Conservation (phyloP, 2,888 invertebrate species). For the Amiota minor region DNA sequence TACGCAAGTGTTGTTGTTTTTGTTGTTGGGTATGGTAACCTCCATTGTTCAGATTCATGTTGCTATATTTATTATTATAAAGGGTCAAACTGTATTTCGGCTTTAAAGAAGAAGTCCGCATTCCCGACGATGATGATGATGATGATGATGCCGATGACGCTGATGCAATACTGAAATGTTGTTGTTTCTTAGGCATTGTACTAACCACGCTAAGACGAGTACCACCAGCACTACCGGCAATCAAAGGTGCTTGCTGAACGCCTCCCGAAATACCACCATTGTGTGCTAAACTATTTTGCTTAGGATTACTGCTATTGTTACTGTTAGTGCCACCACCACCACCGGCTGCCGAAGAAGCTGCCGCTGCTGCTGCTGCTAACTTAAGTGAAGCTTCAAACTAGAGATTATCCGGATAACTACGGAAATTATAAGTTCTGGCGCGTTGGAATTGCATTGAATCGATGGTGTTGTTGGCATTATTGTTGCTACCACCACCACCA, state of each 20-base stretch:
- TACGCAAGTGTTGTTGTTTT: conserved; percentile 40
- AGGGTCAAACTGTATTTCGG: conserved; percentile 64
- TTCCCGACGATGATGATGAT: conserved; percentile 38
- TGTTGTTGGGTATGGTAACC: conserved; percentile 31
- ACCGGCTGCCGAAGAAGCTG: conserved; percentile 8
- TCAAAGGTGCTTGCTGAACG: conserved; percentile 19
- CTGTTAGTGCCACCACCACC: not conserved
- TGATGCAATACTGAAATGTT: conserved; percentile 52
- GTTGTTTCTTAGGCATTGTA: conserved; percentile 64
- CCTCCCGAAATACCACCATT: conserved; percentile 1
- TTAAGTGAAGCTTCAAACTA: conserved; percentile 70
- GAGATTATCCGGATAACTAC: conserved; percentile 72
- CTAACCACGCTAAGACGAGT: conserved; percentile 44
- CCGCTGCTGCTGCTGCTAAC: conserved; percentile 49
- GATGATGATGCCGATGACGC: conserved; percentile 20
- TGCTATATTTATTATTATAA: conserved; percentile 56
- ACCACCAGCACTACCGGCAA: too few species aligned
- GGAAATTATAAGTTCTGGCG: conserved; percentile 72
- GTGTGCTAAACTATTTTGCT: conserved; percentile 19
- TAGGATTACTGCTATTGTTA: conserved; percentile 2
- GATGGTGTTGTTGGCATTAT: conserved; percentile 50
- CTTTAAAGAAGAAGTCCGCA: conserved; percentile 34
- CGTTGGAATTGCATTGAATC: conserved; percentile 70
- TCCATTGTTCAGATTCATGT: not conserved
- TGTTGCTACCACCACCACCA: conserved; percentile 48